Conservation (phyloP, 2,113 vertebrate genomes). For the Sitta europaea region DNA sequence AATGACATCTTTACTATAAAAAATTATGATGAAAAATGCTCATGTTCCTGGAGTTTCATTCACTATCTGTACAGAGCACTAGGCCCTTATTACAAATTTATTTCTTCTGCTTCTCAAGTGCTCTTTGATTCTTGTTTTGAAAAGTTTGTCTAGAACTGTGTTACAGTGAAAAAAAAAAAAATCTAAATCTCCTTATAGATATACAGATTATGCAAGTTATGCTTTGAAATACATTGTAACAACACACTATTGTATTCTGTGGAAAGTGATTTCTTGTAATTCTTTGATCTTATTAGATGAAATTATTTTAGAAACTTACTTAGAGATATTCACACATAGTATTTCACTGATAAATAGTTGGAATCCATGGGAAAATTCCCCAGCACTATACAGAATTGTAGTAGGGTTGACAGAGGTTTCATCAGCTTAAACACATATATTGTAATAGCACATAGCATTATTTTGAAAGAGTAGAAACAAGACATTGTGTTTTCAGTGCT, state of each 20-base stretch:
- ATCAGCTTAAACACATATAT: neutral
- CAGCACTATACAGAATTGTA: neutral
- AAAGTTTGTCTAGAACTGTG: neutral
- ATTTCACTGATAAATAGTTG: neutral
- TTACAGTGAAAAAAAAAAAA: neutral
- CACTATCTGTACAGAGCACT: neutral
- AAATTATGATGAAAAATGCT: neutral
- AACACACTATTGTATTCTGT: neutral
- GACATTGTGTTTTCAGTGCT: neutral
- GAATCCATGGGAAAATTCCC: neutral
- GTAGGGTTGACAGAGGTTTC: neutral
- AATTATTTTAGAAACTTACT: neutral
- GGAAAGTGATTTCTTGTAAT: neutral
- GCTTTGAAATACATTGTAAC: neutral
- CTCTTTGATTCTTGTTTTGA: neutral
- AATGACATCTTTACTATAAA: slow-evolving; percentile 16
- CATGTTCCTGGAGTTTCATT: neutral
- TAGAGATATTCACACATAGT: neutral
- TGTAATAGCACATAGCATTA: neutral
- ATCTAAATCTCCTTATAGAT: neutral
- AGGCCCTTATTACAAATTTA: neutral
- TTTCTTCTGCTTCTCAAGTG: neutral
- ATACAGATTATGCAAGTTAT: neutral
- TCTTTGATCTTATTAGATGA: neutral
- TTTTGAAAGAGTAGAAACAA: neutral